Evolutionary conservation across 2,888 invertebrate genomes (phyloP), one percentile per base, ranked within the genome.

Genomic region (Zeuzera pyrina): DNA sequence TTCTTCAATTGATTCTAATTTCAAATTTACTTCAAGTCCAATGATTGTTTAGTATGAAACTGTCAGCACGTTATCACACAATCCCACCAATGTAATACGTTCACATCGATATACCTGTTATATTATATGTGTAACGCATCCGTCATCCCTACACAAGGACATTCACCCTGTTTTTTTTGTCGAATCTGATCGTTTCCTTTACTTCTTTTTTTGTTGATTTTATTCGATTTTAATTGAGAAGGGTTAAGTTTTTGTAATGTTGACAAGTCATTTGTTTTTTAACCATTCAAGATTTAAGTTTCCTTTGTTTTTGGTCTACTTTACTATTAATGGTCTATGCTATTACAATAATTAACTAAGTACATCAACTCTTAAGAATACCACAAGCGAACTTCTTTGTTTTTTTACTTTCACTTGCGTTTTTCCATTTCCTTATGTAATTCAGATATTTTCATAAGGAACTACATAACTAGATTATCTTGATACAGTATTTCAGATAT

Each of bases 221-320:
- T 71, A 68, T 63, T 57, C 57, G 56, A 50, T 57, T 69, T 67
- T 71, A 71, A 72, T 74, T 71, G 64, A 64, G 52, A 52, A 60
- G 61, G 59, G 63, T 63, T 39, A 40, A 53, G 58, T 59, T 62
- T 61, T 59, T 54, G 47, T 44, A 63, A 63, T 62, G 64, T 65
- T 69, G 69, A 68, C 65, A 62, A 64, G 66, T 65, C 64, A 68
- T 71, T 66, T 65, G 61, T 59, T 61, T 70, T 68, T n/a, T n/a
- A n/a, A n/a, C n/a, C n/a, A n/a, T n/a, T n/a, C n/a, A n/a, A n/a
- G n/a, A n/a, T n/a, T n/a, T n/a, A n/a, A n/a, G n/a, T n/a, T n/a
- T n/a, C n/a, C n/a, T n/a, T n/a, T 22, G 66, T 72, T 73, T 73
- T 12, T 7, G 7, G 26, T 6, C 13, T 7, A 13, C 11, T 6